phyloP scores from a whole-genome alignment of 2,888 invertebrate species.

The Boloria selene region DNA sequence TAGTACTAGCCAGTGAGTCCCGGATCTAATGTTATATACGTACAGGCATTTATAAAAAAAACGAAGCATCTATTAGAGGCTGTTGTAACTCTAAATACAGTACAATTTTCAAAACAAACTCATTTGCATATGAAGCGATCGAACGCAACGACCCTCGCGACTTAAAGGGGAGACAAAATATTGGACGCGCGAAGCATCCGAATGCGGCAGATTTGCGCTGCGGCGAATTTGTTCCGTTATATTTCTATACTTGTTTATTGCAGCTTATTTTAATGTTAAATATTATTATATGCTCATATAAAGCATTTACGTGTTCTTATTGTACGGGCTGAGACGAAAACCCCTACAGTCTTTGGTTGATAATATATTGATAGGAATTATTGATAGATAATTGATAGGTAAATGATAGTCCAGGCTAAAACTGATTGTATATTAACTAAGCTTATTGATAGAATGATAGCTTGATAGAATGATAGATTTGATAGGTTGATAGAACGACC shows the following conservation, averaged over 20 bases:
- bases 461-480: too few species aligned
- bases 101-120: slow-evolving; percentile 4
- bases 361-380: too few species aligned
- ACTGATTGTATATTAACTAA: too few species aligned
- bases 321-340: too few species aligned
- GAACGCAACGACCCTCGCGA: slow-evolving; percentile 29
- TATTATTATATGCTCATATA: background rate
- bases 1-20: too few species aligned
- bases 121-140: slow-evolving; percentile 31
- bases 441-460: too few species aligned
- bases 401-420: too few species aligned
- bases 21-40: too few species aligned
- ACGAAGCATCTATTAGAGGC: background rate
- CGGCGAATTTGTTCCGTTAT: slow-evolving; percentile 29
- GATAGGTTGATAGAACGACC: too few species aligned
- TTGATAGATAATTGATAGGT: too few species aligned
- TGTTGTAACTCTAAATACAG: background rate
- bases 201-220: slow-evolving; percentile 33
- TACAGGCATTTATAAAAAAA: too few species aligned
- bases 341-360: too few species aligned
- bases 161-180: slow-evolving; percentile 38
- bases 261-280: background rate
- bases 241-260: slow-evolving; percentile 13
- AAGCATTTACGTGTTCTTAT: background rate
- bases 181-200: slow-evolving; percentile 37